Evolutionary conservation across 2,113 vertebrate genomes (phyloP).

Genomic region (Lota lota): DNA sequence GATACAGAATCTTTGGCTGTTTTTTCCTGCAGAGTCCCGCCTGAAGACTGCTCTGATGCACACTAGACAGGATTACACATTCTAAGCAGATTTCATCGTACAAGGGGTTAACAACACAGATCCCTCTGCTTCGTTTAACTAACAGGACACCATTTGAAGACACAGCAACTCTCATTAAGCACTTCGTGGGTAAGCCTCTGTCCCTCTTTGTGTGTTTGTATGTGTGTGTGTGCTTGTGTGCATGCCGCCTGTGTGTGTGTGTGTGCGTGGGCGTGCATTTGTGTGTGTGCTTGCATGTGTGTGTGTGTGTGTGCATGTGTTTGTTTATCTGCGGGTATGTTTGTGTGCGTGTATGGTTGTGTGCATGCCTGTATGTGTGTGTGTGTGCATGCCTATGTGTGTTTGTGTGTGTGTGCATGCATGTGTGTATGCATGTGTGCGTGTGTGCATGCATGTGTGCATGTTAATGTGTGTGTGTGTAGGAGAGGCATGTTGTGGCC

Average conservation of each 20-base stretch:
- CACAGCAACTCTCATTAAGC: conserved; percentile 69
- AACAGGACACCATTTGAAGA: conserved; percentile 71
- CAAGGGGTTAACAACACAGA: conserved; percentile 69
- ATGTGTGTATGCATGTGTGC: no score
- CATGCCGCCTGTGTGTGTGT: no score
- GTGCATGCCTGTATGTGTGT: no score
- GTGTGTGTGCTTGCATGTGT: no score
- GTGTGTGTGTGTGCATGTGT: conserved; percentile 17
- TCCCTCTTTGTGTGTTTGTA: conserved; percentile 20
- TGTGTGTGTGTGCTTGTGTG: conserved; percentile 7
- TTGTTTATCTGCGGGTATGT: conserved; percentile 35
- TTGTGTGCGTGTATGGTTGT: not conserved
- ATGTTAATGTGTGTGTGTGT: conserved; percentile 10
- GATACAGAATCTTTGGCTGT: conserved; percentile 79
- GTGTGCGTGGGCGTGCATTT: no score
- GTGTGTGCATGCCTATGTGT: no score
- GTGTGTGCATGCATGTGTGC: no score
- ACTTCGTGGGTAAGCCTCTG: conserved; percentile 27
- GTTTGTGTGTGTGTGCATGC: no score
- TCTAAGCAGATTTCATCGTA: conserved; percentile 75
- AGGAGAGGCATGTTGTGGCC: conserved; percentile 63
- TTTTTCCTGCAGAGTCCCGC: conserved; percentile 72
- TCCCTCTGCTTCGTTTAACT: conserved; percentile 66
- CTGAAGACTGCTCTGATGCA: conserved; percentile 76
- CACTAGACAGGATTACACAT: conserved; percentile 80